A percentile compares a stretch with the other conserved stretches of the same genome.
These are phyloP conservation scores for Balanococcus diminutus DNA, from an alignment of 2,888 invertebrate genomes.

Conservation along the genomic window DNA sequence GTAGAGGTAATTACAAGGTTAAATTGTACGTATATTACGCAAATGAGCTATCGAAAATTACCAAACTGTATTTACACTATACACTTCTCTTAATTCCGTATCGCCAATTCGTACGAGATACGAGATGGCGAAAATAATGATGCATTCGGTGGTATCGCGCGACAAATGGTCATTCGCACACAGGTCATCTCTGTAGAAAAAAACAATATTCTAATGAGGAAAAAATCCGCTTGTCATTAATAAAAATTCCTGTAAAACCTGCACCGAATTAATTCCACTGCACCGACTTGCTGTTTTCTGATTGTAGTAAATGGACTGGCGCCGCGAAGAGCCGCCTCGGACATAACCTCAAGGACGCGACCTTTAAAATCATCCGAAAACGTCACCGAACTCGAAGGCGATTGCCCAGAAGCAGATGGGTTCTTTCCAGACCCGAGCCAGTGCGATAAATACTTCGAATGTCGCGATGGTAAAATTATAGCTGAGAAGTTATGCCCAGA, in stretches of 20 bases:
- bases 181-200: neutral
- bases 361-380: slow-evolving; percentile 48
- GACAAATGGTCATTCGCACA: neutral
- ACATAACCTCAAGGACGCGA: slow-evolving; percentile 58
- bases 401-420: slow-evolving; percentile 82
- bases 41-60: neutral
- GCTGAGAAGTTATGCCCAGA: slow-evolving; percentile 84
- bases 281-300: neutral
- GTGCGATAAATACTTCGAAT: slow-evolving; percentile 87
- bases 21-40: neutral
- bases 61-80: neutral
- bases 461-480: slow-evolving; percentile 71
- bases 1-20: neutral
- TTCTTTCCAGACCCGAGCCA: slow-evolving; percentile 85
- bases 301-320: neutral
- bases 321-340: slow-evolving; percentile 59
- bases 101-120: neutral
- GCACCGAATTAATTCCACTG: neutral
- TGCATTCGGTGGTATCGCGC: neutral
- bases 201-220: neutral
- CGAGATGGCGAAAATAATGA: neutral
- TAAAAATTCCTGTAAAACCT: neutral
- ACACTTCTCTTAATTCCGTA: neutral
- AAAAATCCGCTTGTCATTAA: neutral
- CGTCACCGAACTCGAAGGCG: slow-evolving; percentile 63